Evolutionary conservation across 2,888 invertebrate genomes (phyloP), one percentile per base, ranked within the genome.

Genomic region (Chrysodeixis includens): DNA sequence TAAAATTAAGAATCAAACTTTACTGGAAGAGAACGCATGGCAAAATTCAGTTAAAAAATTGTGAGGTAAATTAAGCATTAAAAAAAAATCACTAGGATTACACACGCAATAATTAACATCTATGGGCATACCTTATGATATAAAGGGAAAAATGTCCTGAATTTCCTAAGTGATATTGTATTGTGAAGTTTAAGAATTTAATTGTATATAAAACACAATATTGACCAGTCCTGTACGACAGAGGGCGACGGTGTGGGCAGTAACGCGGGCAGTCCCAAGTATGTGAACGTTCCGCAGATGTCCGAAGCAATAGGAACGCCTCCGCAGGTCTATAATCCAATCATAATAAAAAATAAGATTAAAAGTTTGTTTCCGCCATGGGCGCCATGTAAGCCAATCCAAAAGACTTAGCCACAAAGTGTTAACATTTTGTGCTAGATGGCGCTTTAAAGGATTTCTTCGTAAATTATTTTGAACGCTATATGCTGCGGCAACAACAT

Each of bases 191-290:
- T 18, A n/a, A 0, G 20, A 35, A 51, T 46, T 40, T 44, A 32
- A 14, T 35, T 5, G 5, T 49, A 49, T 14, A 46, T n/a, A 18
- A 9, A 56, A 58, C 44, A 56, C 51, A 35, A 53, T 68, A 57
- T 52, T 75, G 67, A 78, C 56, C 54, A 68, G 64, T 71, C 72
- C 14, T 76, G 66, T 66, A 75, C 62, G 68, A 55, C 88, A 94
- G 94, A 94, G 87, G 93, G 92, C 74, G 94, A 93, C 69, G 92
- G 93, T 83, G 92, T 91, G 84, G 88, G 85, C 82, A 83, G 89
- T 83, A 84, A 84, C 68, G 84, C 88, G 57, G 92, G 90, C 77
- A 93, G 93, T 84, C 92, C 93, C 71, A 93, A 93, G 89, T 93
- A 88, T 85, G 83, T 92, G 85, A 88, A 79, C 76, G 86, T 92